Base-by-base conservation (phyloP, 2,797 vertebrate genomes). In the Onychomys arenicola region DNA sequence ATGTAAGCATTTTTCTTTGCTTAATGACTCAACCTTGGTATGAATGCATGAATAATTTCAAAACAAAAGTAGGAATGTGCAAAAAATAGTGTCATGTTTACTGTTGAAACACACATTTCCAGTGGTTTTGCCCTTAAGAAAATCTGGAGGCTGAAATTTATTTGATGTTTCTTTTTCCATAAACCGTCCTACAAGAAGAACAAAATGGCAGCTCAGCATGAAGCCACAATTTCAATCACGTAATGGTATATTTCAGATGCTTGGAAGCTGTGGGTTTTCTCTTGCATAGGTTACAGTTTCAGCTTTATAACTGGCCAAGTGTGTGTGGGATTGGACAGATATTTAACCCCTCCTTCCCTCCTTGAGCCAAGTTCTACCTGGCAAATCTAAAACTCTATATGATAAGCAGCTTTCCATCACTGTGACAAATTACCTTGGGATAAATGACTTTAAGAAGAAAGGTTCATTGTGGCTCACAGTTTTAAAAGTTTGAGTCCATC, bases 51-150 rank as follows among this genome's bases (percentile, higher is more conserved):
- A 0, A 29, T 90, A 9, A 10, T 27, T 83, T 37, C 65, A 91
- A 96, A 97, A 96, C 73, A 97, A 94, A 95, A 96, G 55, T 82
- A 43, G 65, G 75, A 92, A 90, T 37, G 84, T 32, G 43, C 29
- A 85, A 63, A 86, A 95, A 97, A 95, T n/a, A n/a, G n/a, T 90
- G 46, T 76, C 63, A 27, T 86, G 27, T 81, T 97, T 93, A 91
- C 32, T 93, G 49, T 49, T 90, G 77, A 91, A 89, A 76, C 88
- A 49, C 61, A 86, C 27, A 55, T 75, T 96, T 97, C 19, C 29
- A 73, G 55, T 85, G 32, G 34, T 77, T 93, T 75, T 57, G n/a
- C 49, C 93, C 52, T 93, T 94, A 86, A 97, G 81, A 86, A 97
- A 92, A 94, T 87, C 40, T 78, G 80, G 77, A 95, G 52, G 14